A percentile compares a stretch with the other conserved stretches of the same genome.
Conservation (phyloP, 2,888 invertebrate species). For the Iselma pallidipennis region DNA sequence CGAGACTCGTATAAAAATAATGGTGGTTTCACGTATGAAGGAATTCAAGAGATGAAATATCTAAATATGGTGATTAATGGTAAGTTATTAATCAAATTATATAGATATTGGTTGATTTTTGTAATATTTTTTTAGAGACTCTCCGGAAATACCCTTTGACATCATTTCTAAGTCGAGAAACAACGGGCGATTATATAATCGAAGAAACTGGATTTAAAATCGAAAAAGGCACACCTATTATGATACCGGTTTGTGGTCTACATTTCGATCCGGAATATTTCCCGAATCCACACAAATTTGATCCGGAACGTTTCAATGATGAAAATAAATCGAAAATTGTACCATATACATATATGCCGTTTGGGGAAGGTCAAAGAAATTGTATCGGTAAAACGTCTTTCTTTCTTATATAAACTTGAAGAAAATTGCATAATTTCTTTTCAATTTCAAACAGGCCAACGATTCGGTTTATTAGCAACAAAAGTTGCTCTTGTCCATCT, state of each 20-base stretch:
- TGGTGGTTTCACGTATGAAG: conserved; percentile 10
- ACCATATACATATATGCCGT: conserved; percentile 40
- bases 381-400: conserved; percentile 47
- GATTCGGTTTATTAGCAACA: conserved; percentile 48
- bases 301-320: conserved; percentile 54
- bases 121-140: conserved; percentile 45
- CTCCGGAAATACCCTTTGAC: conserved; percentile 54
- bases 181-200: conserved; percentile 45
- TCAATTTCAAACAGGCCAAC: conserved; percentile 42
- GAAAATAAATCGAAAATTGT: conserved; percentile 40
- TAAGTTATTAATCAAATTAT: not conserved
- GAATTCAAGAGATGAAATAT: conserved; percentile 15
- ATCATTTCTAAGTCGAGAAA: conserved; percentile 43
- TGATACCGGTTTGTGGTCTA: conserved; percentile 49
- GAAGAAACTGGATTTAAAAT: conserved; percentile 51
- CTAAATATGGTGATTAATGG: conserved; percentile 18
- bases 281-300: conserved; percentile 54
- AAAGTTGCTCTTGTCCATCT: conserved; percentile 48
- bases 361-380: conserved; percentile 50
- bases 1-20: conserved; percentile 7
- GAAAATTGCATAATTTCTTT: not conserved
- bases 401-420: too few relatives aligned
- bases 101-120: not conserved
- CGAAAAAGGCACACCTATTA: conserved; percentile 51
- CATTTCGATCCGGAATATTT: conserved; percentile 52